Evolutionary conservation across 2,797 vertebrate genomes (phyloP), one percentile per base, ranked within the genome.

Genomic region (Geotrypetes seraphini): DNA sequence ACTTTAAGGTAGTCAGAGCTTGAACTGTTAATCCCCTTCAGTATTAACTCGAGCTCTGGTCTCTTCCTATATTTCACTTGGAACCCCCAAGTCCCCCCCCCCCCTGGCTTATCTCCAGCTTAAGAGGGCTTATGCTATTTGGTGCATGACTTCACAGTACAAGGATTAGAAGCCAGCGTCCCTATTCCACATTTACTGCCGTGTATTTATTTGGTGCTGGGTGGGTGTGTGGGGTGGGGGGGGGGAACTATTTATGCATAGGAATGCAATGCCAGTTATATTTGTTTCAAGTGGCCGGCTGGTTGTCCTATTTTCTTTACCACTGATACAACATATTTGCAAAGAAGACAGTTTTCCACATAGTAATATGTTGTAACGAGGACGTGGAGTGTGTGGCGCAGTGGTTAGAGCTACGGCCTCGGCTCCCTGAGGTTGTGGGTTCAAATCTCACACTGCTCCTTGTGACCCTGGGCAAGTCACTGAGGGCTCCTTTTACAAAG

Each of bases 121-220:
- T 70, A 56, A 69, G 66, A 72, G 80, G 77, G 78, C 77, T 72
- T 77, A 76, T 76, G 68, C 62, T 50, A n/a, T 66, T 68, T 60
- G 49, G 53, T 69, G 66, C 72, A 69, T 65, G 71, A 66, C 66
- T 60, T 12, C 66, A 49, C 44, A 21, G 53, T 52, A n/a, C n/a
- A n/a, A 46, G 54, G 25, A 7, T 51, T 75, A 74, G 71, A 71
- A 69, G 48, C 45, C 78, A 78, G 79, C 77, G 67, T 64, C 60
- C 28, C 40, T 53, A 64, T 36, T 42, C 39, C 33, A 66, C 39
- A 66, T 71, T 70, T 63, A 59, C 57, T 62, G 67, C 68, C 71
- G 63, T 75, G 74, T 79, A 58, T 65, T 74, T 79, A 57, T 63
- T 64, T 53, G 48, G 69, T 61, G 45, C 54, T 66, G 23, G 18